Percentiles rank a stretch among this genome's conserved stretches.
phyloP scores from a whole-genome alignment of 1,140 invertebrate genomes.

The Lasioglossum albipes region DNA sequence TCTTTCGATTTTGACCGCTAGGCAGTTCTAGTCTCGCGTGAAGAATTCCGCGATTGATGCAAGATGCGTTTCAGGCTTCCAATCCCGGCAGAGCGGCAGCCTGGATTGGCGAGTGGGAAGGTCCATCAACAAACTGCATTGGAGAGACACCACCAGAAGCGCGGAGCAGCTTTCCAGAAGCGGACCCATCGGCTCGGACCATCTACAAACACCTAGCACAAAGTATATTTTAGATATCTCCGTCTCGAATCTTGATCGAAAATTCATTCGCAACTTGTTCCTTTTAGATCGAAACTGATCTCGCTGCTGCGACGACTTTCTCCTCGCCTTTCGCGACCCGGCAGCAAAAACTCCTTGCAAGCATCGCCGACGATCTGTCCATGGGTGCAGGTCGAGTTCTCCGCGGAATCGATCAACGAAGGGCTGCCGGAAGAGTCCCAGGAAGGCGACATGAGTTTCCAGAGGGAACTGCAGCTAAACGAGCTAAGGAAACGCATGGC shows the following conservation, averaged over 20 bases:
- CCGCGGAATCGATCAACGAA: slow-evolving; percentile 65
- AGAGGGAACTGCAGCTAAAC: slow-evolving; percentile 71
- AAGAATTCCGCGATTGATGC: background rate
- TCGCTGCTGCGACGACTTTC: slow-evolving; percentile 76
- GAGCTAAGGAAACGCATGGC: slow-evolving; percentile 72
- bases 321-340: slow-evolving; percentile 72
- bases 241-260: background rate
- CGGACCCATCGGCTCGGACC: slow-evolving; percentile 67
- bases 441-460: slow-evolving; percentile 68
- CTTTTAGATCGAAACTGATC: slow-evolving; percentile 74
- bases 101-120: slow-evolving; percentile 75
- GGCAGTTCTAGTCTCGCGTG: background rate
- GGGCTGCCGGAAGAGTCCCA: slow-evolving; percentile 61
- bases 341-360: slow-evolving; percentile 64
- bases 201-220: slow-evolving; percentile 72
- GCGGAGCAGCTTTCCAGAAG: slow-evolving; percentile 75
- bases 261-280: background rate
- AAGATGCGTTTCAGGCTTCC: slow-evolving; percentile 54
- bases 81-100: slow-evolving; percentile 75
- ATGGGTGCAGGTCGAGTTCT: slow-evolving; percentile 74
- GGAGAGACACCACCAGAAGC: slow-evolving; percentile 72
- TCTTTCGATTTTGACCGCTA: background rate
- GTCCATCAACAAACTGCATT: slow-evolving; percentile 66
- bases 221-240: slow-evolving; percentile 57
- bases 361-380: slow-evolving; percentile 72